Base-by-base conservation (phyloP, 2,797 vertebrate species). In the Micrastur ruficollis region DNA sequence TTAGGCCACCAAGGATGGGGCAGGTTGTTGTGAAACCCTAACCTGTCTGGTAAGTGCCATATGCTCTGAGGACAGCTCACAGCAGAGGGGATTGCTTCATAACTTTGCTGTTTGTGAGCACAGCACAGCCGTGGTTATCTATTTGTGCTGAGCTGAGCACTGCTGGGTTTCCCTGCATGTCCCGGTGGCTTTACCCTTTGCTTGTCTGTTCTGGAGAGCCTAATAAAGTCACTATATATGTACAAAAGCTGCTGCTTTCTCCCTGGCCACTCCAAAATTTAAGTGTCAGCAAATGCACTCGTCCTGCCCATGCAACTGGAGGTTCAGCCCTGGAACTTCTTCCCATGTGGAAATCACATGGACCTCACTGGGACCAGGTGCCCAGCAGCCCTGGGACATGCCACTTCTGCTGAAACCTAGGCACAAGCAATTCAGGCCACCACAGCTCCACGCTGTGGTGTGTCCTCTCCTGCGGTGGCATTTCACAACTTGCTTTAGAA, bases 401-500 rank as follows among this genome's bases (percentile, higher is more conserved):
- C 19, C 61, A 75, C 34, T 81, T 90, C 59, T 89, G 44, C 44
- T 53, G 47, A 80, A 38, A 80, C 12, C 20, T 16, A 44, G 32
- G 36, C 71, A 84, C 0, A 2, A 79, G 52, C 47, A 90, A 56
- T 49, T 68, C 46, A 71, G 70, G 73, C 27, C 88, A 86, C 56
- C 22, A 32, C 40, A 73, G 67, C 34, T 86, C 20, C 7, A 4
- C 9, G 11, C 3, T 73, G 63, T 52, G 19, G 20, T 58, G 65
- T 63, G 34, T 23, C 20, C 5, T 66, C 17, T 58, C 19, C 58
- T 55, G 52, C 1, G 1, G 44, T 12, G 8, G 42, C 53, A 66
- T 90, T 96, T 79, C 92, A 67, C 82, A 95, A 93, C 9, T 12
- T 23, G 21, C 34, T 88, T 70, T 88, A 75, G 87, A 92, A 92